Evolutionary conservation across 1,140 invertebrate genomes (phyloP).

Genomic region (Anoplolepis gracilipes): DNA sequence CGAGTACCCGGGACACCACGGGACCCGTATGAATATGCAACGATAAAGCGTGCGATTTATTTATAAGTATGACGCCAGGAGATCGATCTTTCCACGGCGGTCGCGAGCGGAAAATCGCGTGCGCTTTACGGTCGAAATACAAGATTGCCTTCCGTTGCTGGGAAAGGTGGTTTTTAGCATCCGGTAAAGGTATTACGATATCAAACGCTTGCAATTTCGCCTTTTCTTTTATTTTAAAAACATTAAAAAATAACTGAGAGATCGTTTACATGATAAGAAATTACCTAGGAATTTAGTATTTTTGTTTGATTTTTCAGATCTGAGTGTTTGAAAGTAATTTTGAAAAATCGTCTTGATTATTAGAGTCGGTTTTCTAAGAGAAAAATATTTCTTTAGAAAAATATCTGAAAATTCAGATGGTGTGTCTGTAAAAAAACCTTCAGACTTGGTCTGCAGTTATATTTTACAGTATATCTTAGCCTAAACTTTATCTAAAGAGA

Average conservation of each 20-base stretch:
- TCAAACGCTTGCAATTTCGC: background rate
- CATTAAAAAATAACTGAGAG: background rate
- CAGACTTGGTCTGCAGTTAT: no score
- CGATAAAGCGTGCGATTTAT: conserved; percentile 79
- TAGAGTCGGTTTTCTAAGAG: no score
- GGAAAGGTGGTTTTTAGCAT: background rate
- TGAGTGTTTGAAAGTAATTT: no score
- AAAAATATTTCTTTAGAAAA: no score
- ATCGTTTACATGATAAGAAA: no score
- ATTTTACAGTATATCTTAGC: no score
- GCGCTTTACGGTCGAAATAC: conserved; percentile 32
- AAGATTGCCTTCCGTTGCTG: background rate
- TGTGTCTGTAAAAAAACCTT: no score
- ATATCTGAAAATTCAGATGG: no score
- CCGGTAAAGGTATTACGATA: background rate
- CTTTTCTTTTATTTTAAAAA: background rate
- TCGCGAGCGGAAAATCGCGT: conserved; percentile 63
- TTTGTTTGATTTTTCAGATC: no score
- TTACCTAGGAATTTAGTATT: no score
- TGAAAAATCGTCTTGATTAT: no score
- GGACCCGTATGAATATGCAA: conserved; percentile 79
- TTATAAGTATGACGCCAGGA: conserved; percentile 76
- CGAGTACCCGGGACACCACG: conserved; percentile 66
- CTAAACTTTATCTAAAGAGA: no score
- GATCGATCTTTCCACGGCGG: conserved; percentile 67